Evolutionary conservation across 1,140 invertebrate species (phyloP).

Genomic region (Chrysoperla carnea): DNA sequence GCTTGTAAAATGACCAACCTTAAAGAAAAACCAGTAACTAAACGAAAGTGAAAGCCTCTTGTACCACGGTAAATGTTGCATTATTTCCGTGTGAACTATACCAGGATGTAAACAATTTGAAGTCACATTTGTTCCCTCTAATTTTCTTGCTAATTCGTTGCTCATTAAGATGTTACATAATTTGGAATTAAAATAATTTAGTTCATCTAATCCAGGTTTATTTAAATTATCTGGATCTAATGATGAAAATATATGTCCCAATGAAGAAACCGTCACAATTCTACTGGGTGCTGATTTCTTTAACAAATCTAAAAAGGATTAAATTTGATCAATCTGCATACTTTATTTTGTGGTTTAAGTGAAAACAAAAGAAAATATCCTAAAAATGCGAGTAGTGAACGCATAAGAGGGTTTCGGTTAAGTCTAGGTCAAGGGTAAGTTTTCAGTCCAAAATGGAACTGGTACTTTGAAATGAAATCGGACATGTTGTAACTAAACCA

Average conservation of each 20-base stretch:
- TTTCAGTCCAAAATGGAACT: too few species aligned
- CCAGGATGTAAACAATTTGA: constrained; percentile 38
- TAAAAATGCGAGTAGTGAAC: too few species aligned
- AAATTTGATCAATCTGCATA: not conserved
- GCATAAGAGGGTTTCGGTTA: too few species aligned
- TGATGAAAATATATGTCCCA: constrained; percentile 25
- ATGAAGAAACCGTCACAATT: constrained; percentile 31
- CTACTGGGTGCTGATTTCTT: constrained; percentile 24
- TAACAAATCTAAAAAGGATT: constrained; percentile 10
- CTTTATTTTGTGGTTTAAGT: too few species aligned
- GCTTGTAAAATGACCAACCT: too few species aligned
- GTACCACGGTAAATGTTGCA: constrained; percentile 1
- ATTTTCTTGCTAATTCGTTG: constrained; percentile 22
- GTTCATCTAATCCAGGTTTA: constrained; percentile 16
- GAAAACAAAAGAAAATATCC: too few species aligned
- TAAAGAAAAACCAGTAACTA: too few species aligned
- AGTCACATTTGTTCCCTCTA: constrained; percentile 25
- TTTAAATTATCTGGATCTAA: constrained; percentile 25
- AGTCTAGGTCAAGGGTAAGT: too few species aligned
- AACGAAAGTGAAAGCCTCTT: too few species aligned
- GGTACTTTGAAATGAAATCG: too few species aligned
- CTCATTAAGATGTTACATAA: constrained; percentile 27
- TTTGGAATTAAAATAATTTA: constrained; percentile 29
- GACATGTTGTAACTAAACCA: too few species aligned
- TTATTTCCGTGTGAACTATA: constrained; percentile 27